Percentiles rank a stretch among this genome's conserved stretches.
Conservation (phyloP, 2,113 vertebrate genomes). For the Odontophorus gujanensis region DNA sequence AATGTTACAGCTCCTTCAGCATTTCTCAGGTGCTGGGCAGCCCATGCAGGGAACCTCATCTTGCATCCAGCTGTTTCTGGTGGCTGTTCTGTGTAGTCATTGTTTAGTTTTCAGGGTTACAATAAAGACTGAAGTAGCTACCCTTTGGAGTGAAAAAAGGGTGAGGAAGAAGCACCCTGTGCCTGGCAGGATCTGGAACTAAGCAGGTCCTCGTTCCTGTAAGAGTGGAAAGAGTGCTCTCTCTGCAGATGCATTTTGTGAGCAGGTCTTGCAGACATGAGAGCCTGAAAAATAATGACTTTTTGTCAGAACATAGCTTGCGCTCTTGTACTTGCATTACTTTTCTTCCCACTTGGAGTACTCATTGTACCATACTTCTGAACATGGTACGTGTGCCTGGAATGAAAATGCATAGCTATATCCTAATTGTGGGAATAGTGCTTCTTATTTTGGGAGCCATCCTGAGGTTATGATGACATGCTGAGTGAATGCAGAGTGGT, state of each 20-base stretch:
- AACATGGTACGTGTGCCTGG: neutral
- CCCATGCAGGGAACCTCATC: neutral
- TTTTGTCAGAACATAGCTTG: neutral
- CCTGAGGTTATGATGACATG: neutral
- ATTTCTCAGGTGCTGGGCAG: neutral
- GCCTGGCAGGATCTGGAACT: neutral
- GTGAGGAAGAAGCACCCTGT: neutral
- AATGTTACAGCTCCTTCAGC: neutral
- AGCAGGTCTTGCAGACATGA: conserved; percentile 28
- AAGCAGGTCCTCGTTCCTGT: neutral
- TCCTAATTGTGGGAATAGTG: neutral
- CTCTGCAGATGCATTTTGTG: neutral
- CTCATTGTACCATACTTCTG: neutral
- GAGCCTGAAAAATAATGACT: neutral
- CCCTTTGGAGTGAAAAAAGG: neutral
- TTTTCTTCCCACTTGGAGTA: neutral
- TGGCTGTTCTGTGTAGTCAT: neutral
- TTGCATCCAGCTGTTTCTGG: neutral
- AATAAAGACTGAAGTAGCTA: neutral
- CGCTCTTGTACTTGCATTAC: neutral
- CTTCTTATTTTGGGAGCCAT: neutral
- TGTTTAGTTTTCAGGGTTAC: neutral
- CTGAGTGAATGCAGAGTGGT: neutral
- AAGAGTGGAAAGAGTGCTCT: neutral
- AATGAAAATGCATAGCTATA: neutral